A percentile compares a stretch with the other conserved stretches of the same genome.
These are phyloP conservation scores for Drosophila mojavensis DNA, from an alignment of 1,140 invertebrate genomes.

Conservation along the genomic window DNA sequence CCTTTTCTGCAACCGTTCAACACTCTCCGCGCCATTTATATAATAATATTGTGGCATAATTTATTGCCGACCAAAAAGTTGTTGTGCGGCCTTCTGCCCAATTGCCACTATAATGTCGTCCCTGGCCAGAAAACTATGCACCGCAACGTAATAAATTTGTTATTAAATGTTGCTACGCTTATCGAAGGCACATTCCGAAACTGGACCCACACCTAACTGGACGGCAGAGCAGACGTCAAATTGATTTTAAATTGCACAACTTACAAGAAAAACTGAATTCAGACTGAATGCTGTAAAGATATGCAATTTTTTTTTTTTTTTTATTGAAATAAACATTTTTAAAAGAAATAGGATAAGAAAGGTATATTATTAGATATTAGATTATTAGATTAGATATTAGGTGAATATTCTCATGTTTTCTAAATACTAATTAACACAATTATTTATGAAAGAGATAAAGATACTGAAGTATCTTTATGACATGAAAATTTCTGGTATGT, in stretches of 20 bases:
- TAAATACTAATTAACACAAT: no score
- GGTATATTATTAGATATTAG: no score
- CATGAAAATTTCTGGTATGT: no score
- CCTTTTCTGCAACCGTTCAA: conserved; percentile 57
- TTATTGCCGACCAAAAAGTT: conserved; percentile 73
- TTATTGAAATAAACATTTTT: neutral
- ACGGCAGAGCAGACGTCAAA: conserved; percentile 60
- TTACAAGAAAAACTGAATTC: neutral
- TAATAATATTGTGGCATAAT: conserved; percentile 79
- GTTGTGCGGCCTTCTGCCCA: conserved; percentile 74
- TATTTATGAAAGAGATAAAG: no score
- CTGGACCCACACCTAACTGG: conserved; percentile 37
- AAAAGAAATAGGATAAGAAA: neutral
- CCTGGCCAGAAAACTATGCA: conserved; percentile 66
- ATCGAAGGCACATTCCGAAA: conserved; percentile 62
- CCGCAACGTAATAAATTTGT: conserved; percentile 69
- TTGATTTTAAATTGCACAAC: conserved; percentile 76
- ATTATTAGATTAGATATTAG: no score
- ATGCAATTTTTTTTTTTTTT: no score
- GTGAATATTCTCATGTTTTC: no score
- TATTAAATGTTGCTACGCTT: conserved; percentile 56
- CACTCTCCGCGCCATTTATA: conserved; percentile 71
- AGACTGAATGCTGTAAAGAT: no score
- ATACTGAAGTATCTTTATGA: no score
- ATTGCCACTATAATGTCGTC: conserved; percentile 76